Conservation (phyloP, 2,888 invertebrate genomes). For the Lasioglossum oenotherae region DNA sequence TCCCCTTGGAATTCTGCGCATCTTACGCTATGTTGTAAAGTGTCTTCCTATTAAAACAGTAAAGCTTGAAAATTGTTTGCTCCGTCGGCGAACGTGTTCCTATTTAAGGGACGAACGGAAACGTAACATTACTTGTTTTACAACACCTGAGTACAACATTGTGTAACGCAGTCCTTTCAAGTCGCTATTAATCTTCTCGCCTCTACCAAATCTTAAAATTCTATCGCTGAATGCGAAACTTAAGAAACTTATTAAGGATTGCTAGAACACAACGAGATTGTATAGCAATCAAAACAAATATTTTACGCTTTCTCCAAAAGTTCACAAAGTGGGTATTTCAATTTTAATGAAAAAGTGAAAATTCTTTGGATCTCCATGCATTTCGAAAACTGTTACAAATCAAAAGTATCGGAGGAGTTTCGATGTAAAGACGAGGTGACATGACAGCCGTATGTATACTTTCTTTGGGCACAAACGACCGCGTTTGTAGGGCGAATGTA, state of each 20-base stretch:
- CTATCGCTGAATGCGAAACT: too few species aligned
- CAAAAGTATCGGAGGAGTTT: background rate
- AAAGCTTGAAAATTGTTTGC: constrained; percentile 1
- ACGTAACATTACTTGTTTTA: background rate
- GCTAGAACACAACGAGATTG: background rate
- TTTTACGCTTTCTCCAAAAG: background rate
- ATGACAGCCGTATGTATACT: background rate
- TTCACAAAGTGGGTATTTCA: background rate
- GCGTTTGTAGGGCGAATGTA: background rate
- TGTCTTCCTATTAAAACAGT: background rate
- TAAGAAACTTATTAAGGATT: too few species aligned
- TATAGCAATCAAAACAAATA: background rate
- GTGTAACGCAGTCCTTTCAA: background rate
- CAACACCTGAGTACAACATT: background rate
- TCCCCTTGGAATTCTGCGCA: background rate
- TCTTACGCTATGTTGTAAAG: background rate
- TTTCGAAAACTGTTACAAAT: background rate
- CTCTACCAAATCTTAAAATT: background rate
- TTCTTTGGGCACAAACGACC: background rate
- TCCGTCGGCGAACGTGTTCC: background rate
- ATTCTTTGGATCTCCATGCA: background rate
- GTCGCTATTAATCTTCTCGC: background rate
- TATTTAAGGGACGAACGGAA: background rate
- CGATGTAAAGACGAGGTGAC: background rate
- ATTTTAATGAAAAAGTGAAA: background rate